Percentiles rank a stretch among this genome's conserved stretches.
Conservation (phyloP, 1,140 invertebrate genomes). For the Babylonia areolata region DNA sequence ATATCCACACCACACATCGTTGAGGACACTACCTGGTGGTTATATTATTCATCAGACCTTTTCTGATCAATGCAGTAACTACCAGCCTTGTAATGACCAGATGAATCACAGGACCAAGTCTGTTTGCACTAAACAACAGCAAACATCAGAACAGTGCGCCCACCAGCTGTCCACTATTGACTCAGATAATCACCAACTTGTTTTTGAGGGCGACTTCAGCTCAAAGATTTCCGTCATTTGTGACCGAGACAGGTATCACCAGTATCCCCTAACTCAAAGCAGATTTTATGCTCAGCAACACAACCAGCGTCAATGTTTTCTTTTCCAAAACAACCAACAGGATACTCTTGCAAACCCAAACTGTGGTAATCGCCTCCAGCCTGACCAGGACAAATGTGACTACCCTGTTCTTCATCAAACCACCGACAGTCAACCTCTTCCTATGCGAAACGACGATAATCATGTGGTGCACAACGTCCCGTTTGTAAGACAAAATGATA, state of each 20-base stretch:
- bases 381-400: not conserved
- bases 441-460: not conserved
- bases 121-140: not conserved
- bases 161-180: not conserved
- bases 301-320: not conserved
- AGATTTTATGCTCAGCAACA: not conserved
- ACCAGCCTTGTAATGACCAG: not conserved
- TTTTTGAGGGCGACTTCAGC: not conserved
- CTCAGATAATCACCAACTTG: not conserved
- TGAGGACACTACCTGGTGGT: not conserved
- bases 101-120: not conserved
- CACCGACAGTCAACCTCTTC: not conserved
- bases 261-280: not conserved
- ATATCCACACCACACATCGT: not conserved
- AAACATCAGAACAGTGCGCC: not conserved
- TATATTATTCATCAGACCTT: not conserved
- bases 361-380: not conserved
- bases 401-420: not conserved
- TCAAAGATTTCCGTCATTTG: not conserved
- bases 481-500: not conserved
- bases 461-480: too few relatives aligned
- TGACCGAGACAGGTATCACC: not conserved
- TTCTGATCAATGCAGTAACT: not conserved
- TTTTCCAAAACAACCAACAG: not conserved
- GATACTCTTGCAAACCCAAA: not conserved